Evolutionary conservation across 2,797 vertebrate species (phyloP).

Genomic region (Pitangus sulphuratus): DNA sequence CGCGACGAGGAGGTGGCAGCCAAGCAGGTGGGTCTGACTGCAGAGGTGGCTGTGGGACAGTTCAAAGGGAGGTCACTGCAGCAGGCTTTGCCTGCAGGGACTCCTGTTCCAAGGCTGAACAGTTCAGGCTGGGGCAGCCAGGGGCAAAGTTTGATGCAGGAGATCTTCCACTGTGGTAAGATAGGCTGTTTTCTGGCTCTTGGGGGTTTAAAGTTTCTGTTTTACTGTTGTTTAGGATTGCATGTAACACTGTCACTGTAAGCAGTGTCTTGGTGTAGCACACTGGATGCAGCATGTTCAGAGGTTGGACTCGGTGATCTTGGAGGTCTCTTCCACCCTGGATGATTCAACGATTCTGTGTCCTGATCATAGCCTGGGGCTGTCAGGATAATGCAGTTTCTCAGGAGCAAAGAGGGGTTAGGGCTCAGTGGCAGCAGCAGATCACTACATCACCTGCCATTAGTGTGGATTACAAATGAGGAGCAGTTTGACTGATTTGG

Average conservation of each 20-base stretch:
- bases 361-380: not conserved
- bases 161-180: not conserved
- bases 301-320: not conserved
- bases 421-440: not conserved
- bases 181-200: not conserved
- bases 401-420: not conserved
- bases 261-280: not conserved
- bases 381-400: not conserved
- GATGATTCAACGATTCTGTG: not conserved
- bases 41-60: accelerated
- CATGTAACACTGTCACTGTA: not conserved
- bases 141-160: not conserved
- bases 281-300: not conserved
- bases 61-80: not conserved
- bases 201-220: not conserved
- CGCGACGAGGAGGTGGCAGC: conserved; percentile 97
- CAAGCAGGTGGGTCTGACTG: conserved; percentile 85
- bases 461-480: not conserved
- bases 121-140: not conserved
- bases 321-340: not conserved
- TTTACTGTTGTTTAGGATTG: not conserved
- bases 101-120: not conserved
- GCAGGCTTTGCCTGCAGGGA: not conserved
- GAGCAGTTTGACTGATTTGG: not conserved
- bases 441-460: not conserved